phyloP scores from a whole-genome alignment of 2,797 vertebrate genomes.

The Antrozous pallidus region DNA sequence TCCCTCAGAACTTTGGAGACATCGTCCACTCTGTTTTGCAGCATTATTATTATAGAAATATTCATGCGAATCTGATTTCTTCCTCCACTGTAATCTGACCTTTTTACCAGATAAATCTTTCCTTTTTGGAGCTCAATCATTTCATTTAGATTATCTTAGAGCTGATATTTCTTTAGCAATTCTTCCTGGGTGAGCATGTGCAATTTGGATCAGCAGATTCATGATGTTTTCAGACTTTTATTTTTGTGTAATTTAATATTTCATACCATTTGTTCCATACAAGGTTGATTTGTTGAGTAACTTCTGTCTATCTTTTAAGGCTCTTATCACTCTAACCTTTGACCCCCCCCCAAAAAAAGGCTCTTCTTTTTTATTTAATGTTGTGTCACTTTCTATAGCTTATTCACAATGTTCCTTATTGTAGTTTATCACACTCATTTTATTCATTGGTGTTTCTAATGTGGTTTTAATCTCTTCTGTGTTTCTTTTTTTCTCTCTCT shows the following conservation, averaged over 20 bases:
- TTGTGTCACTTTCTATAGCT: background rate
- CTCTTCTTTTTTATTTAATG: background rate
- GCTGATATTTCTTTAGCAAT: background rate
- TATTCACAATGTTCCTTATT: background rate
- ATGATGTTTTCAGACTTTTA: background rate
- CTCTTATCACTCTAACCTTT: constrained; percentile 12
- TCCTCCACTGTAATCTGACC: background rate
- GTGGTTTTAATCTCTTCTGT: background rate
- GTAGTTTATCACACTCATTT: background rate
- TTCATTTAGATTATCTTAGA: background rate
- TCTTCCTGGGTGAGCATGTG: background rate
- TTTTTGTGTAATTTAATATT: background rate
- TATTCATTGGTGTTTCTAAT: background rate
- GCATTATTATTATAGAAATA: background rate
- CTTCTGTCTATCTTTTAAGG: background rate
- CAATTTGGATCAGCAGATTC: background rate
- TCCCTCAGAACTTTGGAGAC: background rate
- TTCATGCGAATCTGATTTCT: background rate
- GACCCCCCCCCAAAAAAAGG: background rate
- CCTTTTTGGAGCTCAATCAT: background rate
- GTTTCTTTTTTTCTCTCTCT: background rate
- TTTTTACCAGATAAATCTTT: background rate
- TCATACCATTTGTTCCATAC: background rate
- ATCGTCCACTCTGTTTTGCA: background rate
- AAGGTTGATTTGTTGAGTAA: background rate